phyloP scores from a whole-genome alignment of 2,888 invertebrate species.

The Metellina segmentata region DNA sequence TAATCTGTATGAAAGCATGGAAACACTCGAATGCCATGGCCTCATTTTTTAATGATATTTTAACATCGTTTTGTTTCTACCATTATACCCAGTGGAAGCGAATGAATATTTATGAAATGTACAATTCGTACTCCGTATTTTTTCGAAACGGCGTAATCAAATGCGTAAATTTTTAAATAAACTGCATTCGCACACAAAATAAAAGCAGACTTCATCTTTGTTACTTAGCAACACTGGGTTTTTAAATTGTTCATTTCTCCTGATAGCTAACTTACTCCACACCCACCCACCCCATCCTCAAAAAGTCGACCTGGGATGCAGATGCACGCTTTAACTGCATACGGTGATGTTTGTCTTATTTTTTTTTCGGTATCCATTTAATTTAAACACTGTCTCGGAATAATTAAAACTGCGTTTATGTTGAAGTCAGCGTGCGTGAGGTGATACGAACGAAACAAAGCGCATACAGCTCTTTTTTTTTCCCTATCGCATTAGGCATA shows the following conservation, averaged over 20 bases:
- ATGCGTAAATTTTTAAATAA: not conserved
- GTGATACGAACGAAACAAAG: not conserved
- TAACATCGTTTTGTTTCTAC: not conserved
- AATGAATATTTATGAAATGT: not conserved
- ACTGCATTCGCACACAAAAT: not conserved
- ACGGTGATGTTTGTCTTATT: not conserved
- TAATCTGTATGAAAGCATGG: no score
- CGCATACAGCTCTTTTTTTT: not conserved
- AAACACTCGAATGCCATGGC: not conserved
- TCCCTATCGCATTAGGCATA: constrained; percentile 2
- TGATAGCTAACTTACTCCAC: not conserved
- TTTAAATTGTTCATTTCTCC: not conserved
- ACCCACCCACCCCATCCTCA: not conserved
- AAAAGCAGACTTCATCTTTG: not conserved
- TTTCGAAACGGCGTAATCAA: not conserved
- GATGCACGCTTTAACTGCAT: not conserved
- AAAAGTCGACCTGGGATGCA: not conserved
- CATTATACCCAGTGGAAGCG: not conserved
- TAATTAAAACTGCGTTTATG: not conserved
- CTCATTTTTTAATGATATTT: not conserved
- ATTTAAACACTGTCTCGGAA: not conserved
- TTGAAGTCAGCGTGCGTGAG: not conserved
- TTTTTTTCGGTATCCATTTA: not conserved
- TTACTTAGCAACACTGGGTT: not conserved
- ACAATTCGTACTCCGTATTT: not conserved